Conservation (phyloP, 2,888 invertebrate genomes). For the Timema cristinae region DNA sequence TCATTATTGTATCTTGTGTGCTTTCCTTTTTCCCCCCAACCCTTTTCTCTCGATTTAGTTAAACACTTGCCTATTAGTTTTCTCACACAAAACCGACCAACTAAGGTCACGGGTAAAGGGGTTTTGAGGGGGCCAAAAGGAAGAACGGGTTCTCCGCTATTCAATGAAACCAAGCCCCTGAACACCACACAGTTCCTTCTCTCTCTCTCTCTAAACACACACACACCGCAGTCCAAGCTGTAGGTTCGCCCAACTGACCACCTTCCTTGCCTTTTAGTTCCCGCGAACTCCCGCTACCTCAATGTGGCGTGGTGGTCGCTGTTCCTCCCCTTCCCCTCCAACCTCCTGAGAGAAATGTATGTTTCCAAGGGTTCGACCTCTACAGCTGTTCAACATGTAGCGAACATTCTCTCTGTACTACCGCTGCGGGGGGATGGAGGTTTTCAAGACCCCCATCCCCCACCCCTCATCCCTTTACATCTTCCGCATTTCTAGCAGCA, state of each 20-base stretch:
- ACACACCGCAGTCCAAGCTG: background rate
- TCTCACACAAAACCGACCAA: too few relatives aligned
- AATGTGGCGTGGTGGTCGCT: constrained; percentile 6
- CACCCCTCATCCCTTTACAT: constrained; percentile 11
- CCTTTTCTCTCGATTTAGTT: too few relatives aligned
- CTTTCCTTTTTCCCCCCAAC: too few relatives aligned
- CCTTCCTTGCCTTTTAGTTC: constrained; percentile 6
- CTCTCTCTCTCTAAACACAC: background rate
- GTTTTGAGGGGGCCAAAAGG: background rate
- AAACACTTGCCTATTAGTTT: too few relatives aligned
- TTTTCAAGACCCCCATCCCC: background rate
- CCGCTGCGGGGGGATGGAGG: background rate
- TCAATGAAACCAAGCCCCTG: too few relatives aligned
- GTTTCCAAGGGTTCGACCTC: constrained; percentile 23
- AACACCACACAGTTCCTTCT: constrained; percentile 8
- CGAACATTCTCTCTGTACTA: constrained; percentile 22
- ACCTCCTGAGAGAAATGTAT: constrained; percentile 9
- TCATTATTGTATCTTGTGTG: too few relatives aligned
- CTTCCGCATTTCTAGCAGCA: background rate
- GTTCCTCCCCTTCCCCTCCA: constrained; percentile 16
- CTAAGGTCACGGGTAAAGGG: background rate
- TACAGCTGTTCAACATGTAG: constrained; percentile 30
- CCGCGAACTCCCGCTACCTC: constrained; percentile 12
- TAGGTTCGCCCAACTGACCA: background rate
- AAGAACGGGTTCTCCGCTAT: too few relatives aligned